Evolutionary conservation across 2,113 vertebrate genomes (phyloP), one percentile per base, ranked within the genome.

Genomic region (Cynoglossus semilaevis): DNA sequence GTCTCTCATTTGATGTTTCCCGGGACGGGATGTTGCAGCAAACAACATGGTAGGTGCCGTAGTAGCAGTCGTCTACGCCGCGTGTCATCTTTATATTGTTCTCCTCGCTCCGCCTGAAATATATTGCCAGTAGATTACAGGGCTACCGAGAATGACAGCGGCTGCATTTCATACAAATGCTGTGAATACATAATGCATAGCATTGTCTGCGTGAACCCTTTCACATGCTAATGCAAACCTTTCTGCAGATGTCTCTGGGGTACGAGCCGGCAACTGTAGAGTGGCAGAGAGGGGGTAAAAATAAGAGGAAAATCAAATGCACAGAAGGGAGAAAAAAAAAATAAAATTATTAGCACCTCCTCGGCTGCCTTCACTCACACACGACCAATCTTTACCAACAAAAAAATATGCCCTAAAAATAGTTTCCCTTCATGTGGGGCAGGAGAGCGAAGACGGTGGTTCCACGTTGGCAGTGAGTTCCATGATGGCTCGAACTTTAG

Each of bases 151-250:
- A 79, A 80, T 87, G 87, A 87, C 83, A 85, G 85, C 66, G 51
- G 78, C 66, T 87, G 82, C 76, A 86, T 89, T 89, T 89, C 79
- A 86, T 86, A 86, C 79, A 86, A 88, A 86, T 82, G 82, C 76
- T 67, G 82, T 81, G 84, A 87, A 91, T 88, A 82, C 79, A 82
- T 89, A 89, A 90, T 89, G 83, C 87, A 84, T 78, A 79, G 73
- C 75, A 82, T 86, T 86, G 88, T 89, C 87, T 86, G 83, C 75
- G 57, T 79, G 76, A 84, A 87, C 78, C 76, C 84, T 89, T 89
- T 89, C 84, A 86, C 84, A 90, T 91, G 86, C 87, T 88, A 90
- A 91, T 90, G 79, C 63, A 55, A 84, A 87, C 86, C 85, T 88
- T 89, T 86, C 86, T 79, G 70, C 76, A 63, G 68, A 80, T 74